phyloP scores from a whole-genome alignment of 2,113 vertebrate genomes.

The Labeo rohita region DNA sequence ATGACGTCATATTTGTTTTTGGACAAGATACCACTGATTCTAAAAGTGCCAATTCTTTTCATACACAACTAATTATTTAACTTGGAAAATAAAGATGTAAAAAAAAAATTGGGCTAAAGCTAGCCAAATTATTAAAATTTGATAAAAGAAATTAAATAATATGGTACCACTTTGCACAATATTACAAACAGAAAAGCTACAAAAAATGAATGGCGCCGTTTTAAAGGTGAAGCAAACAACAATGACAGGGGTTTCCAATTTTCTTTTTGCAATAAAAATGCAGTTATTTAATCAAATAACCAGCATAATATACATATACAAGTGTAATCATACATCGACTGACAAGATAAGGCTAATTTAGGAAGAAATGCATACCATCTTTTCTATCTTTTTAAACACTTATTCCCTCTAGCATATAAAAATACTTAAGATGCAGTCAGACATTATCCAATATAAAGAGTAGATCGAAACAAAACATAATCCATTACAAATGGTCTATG shows the following conservation, averaged over 20 bases:
- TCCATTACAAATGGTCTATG: neutral
- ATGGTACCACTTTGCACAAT: no score
- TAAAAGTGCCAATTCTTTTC: no score
- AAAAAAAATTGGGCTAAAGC: no score
- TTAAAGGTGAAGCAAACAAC: neutral
- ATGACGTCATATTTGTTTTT: no score
- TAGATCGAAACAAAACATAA: neutral
- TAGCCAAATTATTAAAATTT: no score
- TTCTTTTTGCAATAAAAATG: neutral
- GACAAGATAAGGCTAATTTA: neutral
- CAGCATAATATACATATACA: neutral
- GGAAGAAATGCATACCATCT: neutral
- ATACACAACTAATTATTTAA: no score
- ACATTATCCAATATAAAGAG: neutral
- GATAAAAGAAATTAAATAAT: no score
- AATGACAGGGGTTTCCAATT: neutral
- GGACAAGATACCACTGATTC: no score
- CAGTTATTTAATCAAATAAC: neutral
- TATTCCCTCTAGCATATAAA: neutral
- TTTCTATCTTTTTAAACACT: neutral
- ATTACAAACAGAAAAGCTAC: no score
- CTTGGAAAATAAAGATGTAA: no score
- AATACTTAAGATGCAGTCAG: neutral
- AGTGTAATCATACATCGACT: neutral
- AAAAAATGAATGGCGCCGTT: no score